A percentile compares a stretch with the other conserved stretches of the same genome.
Evolutionary conservation across 1,140 invertebrate species (phyloP).

Genomic region (Drosophila ananassae): DNA sequence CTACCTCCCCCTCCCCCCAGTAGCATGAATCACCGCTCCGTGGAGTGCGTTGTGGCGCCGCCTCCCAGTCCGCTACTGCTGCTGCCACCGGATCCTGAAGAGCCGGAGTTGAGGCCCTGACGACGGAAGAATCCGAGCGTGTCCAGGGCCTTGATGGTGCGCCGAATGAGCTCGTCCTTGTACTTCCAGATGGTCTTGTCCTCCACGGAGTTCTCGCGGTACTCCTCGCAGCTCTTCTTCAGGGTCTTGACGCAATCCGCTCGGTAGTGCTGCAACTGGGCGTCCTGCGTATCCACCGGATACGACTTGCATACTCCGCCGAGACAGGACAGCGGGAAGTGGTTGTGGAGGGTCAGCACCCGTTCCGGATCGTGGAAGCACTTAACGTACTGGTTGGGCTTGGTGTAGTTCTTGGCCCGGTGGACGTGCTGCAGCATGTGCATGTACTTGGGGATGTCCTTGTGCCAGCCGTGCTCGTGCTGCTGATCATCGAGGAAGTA

Average conservation of each 20-base stretch:
- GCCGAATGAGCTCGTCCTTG: slow-evolving; percentile 89
- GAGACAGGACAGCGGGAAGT: slow-evolving; percentile 95
- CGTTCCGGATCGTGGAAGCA: slow-evolving; percentile 96
- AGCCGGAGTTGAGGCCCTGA: slow-evolving; percentile 34
- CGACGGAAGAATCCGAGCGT: slow-evolving; percentile 89
- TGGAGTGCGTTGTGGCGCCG: slow-evolving; percentile 74
- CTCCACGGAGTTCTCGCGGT: slow-evolving; percentile 91
- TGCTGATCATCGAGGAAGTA: slow-evolving; percentile 97
- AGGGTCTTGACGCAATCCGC: slow-evolving; percentile 95
- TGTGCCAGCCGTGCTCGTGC: slow-evolving; percentile 92
- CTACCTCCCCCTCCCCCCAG: slow-evolving; percentile 39
- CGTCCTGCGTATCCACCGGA: slow-evolving; percentile 91
- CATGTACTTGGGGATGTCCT: slow-evolving; percentile 94
- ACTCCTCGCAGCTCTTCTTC: slow-evolving; percentile 93
- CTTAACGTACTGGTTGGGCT: slow-evolving; percentile 96
- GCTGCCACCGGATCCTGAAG: slow-evolving; percentile 43
- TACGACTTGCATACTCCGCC: slow-evolving; percentile 94
- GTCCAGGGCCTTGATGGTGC: slow-evolving; percentile 89
- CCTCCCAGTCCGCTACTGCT: slow-evolving; percentile 49
- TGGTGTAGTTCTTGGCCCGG: slow-evolving; percentile 95
- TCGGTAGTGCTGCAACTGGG: slow-evolving; percentile 96
- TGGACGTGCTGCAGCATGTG: slow-evolving; percentile 98
- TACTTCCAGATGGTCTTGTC: slow-evolving; percentile 96
- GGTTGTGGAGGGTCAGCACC: slow-evolving; percentile 95
- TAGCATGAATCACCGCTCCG: slow-evolving; percentile 80